Conservation (phyloP, 1,140 invertebrate species). For the Heliconius hewitsoni region DNA sequence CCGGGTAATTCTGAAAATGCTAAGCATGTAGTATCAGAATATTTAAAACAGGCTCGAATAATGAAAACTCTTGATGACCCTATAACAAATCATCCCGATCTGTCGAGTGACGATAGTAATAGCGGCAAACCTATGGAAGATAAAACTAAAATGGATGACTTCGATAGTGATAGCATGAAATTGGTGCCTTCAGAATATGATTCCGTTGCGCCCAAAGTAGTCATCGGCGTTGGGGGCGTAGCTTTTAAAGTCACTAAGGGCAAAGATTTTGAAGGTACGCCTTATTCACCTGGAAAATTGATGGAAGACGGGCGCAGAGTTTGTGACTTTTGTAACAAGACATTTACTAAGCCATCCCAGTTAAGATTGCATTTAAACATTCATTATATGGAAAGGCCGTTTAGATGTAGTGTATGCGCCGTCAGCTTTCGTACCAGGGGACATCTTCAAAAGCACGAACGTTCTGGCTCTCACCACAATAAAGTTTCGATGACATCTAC, state of each 20-base stretch:
- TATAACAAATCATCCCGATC: slow-evolving; percentile 53
- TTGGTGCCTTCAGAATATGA: slow-evolving; percentile 62
- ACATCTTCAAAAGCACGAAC: slow-evolving; percentile 95
- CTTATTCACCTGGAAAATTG: slow-evolving; percentile 78
- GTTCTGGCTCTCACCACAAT: slow-evolving; percentile 94
- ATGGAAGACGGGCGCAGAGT: slow-evolving; percentile 90
- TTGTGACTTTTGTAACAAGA: slow-evolving; percentile 94
- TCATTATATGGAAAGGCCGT: slow-evolving; percentile 96
- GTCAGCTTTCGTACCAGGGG: slow-evolving; percentile 95
- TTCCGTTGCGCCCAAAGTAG: slow-evolving; percentile 77
- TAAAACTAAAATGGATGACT: slow-evolving; percentile 57
- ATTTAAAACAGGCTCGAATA: slow-evolving; percentile 83
- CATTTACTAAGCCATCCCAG: slow-evolving; percentile 94
- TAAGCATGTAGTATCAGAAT: slow-evolving; percentile 84
- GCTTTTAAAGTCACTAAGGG: slow-evolving; percentile 76
- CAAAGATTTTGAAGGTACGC: slow-evolving; percentile 69
- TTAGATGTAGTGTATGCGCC: slow-evolving; percentile 94
- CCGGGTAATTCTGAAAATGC: slow-evolving; percentile 76
- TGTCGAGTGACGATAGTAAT: slow-evolving; percentile 60
- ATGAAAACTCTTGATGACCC: slow-evolving; percentile 70
- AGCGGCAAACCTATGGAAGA: slow-evolving; percentile 58
- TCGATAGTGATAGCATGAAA: slow-evolving; percentile 60
- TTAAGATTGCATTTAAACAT: slow-evolving; percentile 96
- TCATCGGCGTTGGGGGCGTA: slow-evolving; percentile 78
- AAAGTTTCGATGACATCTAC: slow-evolving; percentile 94